These are phyloP conservation scores for Emydura subglobosa DNA, from an alignment of 2,113 vertebrate species.

Conservation along the genomic window DNA sequence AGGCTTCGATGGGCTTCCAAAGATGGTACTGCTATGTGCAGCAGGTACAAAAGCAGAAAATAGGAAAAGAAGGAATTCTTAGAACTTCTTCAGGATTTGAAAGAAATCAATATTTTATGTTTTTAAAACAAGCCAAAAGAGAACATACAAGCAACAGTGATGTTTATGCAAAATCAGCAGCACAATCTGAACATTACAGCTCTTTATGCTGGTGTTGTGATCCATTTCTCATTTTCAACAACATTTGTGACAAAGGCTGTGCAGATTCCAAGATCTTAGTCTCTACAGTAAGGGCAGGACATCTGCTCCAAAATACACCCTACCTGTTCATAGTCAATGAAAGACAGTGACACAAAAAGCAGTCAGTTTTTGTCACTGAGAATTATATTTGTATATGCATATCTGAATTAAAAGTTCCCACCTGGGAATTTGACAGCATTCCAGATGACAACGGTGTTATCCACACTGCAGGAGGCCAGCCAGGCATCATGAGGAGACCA, in stretches of 20 bases:
- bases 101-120: background rate
- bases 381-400: background rate
- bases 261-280: background rate
- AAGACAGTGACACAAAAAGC: background rate
- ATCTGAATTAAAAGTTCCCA: constrained; percentile 51
- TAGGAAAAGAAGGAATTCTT: background rate
- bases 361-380: background rate
- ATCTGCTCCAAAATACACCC: background rate
- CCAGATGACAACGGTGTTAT: constrained; percentile 99
- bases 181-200: background rate
- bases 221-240: background rate
- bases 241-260: background rate
- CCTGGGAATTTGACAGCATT: constrained; percentile 98
- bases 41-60: background rate
- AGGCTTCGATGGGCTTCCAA: fast-evolving
- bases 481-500: constrained; percentile 98
- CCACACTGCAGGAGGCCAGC: constrained; percentile 98
- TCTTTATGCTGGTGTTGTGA: background rate
- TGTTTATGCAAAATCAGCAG: background rate
- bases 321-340: background rate
- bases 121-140: background rate
- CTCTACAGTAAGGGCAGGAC: background rate
- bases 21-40: background rate
- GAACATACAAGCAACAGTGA: background rate
- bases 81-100: background rate